Conservation (phyloP, 2,888 invertebrate genomes). For the Cerastis rubricosa region DNA sequence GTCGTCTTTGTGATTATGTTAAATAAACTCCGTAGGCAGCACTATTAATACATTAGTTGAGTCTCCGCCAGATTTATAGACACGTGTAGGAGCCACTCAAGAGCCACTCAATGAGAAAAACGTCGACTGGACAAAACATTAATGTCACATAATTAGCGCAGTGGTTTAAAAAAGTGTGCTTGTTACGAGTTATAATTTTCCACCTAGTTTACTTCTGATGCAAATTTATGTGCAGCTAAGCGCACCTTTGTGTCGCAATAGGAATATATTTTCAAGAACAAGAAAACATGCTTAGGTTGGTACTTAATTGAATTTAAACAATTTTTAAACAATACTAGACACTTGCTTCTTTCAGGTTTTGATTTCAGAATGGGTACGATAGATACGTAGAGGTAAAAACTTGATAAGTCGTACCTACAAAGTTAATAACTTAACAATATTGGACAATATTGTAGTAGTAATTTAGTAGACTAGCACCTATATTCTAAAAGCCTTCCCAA, state of each 20-base stretch:
- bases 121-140: slow-evolving; percentile 37
- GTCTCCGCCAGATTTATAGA: slow-evolving; percentile 60
- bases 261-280: slow-evolving; percentile 26
- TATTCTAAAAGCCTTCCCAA: no score
- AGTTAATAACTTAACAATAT: not conserved
- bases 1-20: slow-evolving; percentile 50
- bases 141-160: slow-evolving; percentile 39
- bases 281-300: slow-evolving; percentile 8
- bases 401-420: not conserved
- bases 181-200: slow-evolving; percentile 31
- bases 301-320: slow-evolving; percentile 25
- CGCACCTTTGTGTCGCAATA: slow-evolving; percentile 38
- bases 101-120: slow-evolving; percentile 45
- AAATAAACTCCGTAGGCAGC: slow-evolving; percentile 58
- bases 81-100: slow-evolving; percentile 46
- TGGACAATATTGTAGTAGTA: not conserved
- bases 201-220: slow-evolving; percentile 34
- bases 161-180: slow-evolving; percentile 25
- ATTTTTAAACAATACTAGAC: not conserved
- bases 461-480: not conserved
- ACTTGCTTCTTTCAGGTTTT: not conserved
- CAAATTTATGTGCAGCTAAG: slow-evolving; percentile 44
- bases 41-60: slow-evolving; percentile 65
- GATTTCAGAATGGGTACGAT: not conserved
- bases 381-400: not conserved